Evolutionary conservation across 2,113 vertebrate genomes (phyloP).

Genomic region (Apodemus sylvaticus): DNA sequence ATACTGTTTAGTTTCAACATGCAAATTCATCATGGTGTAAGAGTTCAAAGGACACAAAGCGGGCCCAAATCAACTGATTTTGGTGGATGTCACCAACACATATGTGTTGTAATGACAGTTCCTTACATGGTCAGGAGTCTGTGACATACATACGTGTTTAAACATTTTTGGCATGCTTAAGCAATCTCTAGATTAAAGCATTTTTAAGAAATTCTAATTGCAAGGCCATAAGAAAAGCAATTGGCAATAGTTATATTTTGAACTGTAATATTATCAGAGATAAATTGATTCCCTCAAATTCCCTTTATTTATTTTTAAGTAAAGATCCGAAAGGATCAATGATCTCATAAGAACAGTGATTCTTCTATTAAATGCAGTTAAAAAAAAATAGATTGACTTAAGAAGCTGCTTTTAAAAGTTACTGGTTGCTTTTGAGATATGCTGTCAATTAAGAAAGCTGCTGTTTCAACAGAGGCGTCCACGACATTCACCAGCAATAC

Average conservation of each 20-base stretch:
- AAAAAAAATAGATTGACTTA: constrained; percentile 86
- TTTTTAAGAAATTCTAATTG: constrained; percentile 84
- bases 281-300: constrained; percentile 84
- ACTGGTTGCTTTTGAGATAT: constrained; percentile 84
- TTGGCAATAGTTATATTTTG: constrained; percentile 83
- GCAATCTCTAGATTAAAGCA: constrained; percentile 83
- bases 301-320: constrained; percentile 85
- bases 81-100: constrained; percentile 80
- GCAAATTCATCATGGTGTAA: constrained; percentile 83
- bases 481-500: constrained; percentile 85
- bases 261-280: constrained; percentile 81
- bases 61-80: constrained; percentile 82
- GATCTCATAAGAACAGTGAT: constrained; percentile 84
- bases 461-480: constrained; percentile 87
- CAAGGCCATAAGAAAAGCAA: constrained; percentile 84
- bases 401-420: constrained; percentile 85
- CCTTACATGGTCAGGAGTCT: constrained; percentile 81
- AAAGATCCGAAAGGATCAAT: constrained; percentile 84
- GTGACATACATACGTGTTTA: constrained; percentile 84
- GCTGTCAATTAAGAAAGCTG: constrained; percentile 87
- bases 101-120: constrained; percentile 71
- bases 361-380: constrained; percentile 84
- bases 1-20: constrained; percentile 83
- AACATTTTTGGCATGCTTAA: constrained; percentile 87
- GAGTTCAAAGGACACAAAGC: constrained; percentile 83